Evolutionary conservation across 2,797 vertebrate genomes (phyloP).

Genomic region (Limosa lapponica): DNA sequence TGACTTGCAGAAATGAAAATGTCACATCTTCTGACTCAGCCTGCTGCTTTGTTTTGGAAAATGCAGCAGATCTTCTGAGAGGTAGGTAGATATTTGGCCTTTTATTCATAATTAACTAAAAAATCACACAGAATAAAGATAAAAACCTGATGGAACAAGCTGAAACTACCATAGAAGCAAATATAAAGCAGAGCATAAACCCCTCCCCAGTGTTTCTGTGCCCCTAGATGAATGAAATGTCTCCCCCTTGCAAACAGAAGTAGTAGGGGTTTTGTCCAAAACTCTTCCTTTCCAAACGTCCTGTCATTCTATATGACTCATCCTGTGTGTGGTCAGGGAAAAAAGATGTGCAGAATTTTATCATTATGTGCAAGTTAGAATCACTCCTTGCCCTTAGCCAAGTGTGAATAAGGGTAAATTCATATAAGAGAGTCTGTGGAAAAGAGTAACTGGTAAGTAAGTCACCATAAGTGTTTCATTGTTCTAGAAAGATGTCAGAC

Average conservation of each 20-base stretch:
- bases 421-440: not conserved
- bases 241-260: not conserved
- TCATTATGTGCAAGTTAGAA: not conserved
- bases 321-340: not conserved
- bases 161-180: not conserved
- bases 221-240: not conserved
- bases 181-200: not conserved
- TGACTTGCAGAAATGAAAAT: constrained; percentile 57
- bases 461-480: not conserved
- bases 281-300: not conserved
- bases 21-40: constrained; percentile 62
- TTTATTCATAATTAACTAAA: not conserved
- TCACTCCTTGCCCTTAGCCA: not conserved
- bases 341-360: not conserved
- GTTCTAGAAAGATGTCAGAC: not conserved
- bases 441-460: not conserved
- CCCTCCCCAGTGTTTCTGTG: not conserved
- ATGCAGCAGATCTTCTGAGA: not conserved
- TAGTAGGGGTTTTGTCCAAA: not conserved
- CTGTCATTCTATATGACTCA: not conserved
- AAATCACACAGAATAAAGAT: not conserved
- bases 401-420: not conserved
- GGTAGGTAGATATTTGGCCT: not conserved
- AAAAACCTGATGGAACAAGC: not conserved
- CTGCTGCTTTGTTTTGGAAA: constrained; percentile 53